Evolutionary conservation across 1,140 invertebrate genomes (phyloP).

Genomic region (Ctenoplectra terminalis): DNA sequence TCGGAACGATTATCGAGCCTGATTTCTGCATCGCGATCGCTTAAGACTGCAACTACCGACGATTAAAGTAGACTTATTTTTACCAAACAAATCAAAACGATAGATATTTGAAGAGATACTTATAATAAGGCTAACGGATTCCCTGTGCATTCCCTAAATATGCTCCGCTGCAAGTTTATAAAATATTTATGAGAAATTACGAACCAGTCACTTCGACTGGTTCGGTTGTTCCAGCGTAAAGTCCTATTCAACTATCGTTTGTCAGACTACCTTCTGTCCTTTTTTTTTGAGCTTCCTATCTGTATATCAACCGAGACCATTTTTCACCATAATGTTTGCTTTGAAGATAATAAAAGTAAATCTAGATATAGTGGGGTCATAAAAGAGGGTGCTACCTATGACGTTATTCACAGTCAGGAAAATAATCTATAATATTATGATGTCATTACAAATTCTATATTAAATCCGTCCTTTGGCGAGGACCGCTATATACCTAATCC

Average conservation of each 20-base stretch:
- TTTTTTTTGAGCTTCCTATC: background rate
- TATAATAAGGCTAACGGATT: too few species aligned
- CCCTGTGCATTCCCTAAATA: too few species aligned
- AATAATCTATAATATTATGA: conserved; percentile 16
- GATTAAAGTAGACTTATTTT: too few species aligned
- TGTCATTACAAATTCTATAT: background rate
- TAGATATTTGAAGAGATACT: too few species aligned
- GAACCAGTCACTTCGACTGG: too few species aligned
- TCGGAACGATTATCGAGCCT: background rate
- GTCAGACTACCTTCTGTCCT: background rate
- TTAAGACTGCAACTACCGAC: too few species aligned
- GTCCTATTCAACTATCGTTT: too few species aligned
- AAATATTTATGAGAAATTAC: too few species aligned
- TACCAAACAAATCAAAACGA: too few species aligned
- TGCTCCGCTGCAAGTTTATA: too few species aligned
- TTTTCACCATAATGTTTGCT: background rate
- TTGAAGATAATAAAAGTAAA: background rate
- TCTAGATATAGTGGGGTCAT: background rate
- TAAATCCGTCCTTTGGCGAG: background rate
- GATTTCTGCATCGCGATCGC: background rate
- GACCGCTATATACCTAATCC: background rate
- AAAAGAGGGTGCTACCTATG: background rate
- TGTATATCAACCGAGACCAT: background rate
- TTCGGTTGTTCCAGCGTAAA: too few species aligned
- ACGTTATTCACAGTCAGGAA: background rate